Evolutionary conservation across 2,888 invertebrate species (phyloP), one percentile per base, ranked within the genome.

Genomic region (Cryptus armator): DNA sequence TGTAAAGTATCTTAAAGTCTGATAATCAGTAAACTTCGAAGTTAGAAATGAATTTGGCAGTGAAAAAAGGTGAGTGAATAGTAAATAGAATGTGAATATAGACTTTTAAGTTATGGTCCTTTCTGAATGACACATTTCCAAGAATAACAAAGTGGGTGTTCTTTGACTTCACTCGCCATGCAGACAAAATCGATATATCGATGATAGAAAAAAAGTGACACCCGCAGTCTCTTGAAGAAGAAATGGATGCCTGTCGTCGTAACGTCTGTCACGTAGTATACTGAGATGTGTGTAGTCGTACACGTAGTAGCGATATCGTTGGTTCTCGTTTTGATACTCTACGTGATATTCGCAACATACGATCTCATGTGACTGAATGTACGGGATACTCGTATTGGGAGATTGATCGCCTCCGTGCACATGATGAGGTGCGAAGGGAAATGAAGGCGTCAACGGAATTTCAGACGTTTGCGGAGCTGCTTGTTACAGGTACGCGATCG

Each of bases 201-300:
- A 24, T 29, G 48, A 29, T 0, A 12, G n/a, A 53, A 32, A 64
- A 76, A 70, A 75, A 48, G 29, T 75, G 37, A 64, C 19, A 12
- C 14, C 53, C 37, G 19, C 16, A 71, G 72, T 77, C 32, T 75
- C 12, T 29, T 53, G 64, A 51, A 79, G 64, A 51, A 79, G 29
- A 37, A 62, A 71, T 64, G 64, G 62, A 62, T 48, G 77, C 68
- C 37, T 14, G 43, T 59, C 67, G 46, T 24, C 37, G 56, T 72
- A 51, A 16, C 59, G 68, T 78, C 72, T 68, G 82, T 79, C 75
- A 82, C 81, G 74, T 53, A 79, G 53, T 66, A 72, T 70, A 32
- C 56, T 16, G 67, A 59, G 16, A 90, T 90, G 90, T 90, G 90
- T 85, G 86, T 86, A 56, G 53, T 87, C 79, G 83, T 89, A 44